Conservation (phyloP, 2,888 invertebrate genomes). For the Drosophila paramelanica region DNA sequence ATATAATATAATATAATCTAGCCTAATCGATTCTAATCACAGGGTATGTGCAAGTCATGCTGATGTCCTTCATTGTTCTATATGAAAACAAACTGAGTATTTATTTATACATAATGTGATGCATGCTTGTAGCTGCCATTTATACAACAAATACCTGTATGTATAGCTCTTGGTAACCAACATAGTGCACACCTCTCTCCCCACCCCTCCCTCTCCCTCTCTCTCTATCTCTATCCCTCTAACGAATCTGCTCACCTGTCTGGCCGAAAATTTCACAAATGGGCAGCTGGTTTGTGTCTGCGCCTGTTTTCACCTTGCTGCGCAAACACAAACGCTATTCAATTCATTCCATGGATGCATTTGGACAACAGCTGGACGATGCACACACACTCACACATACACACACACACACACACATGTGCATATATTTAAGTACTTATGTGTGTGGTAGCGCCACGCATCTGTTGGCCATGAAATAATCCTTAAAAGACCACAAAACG, state of each 20-base stretch:
- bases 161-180: neutral
- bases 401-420: conserved; percentile 2
- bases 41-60: too few species aligned
- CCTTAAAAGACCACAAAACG: conserved; percentile 80
- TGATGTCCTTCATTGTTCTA: too few species aligned
- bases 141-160: conserved; percentile 2
- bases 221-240: too few species aligned
- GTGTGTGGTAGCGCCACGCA: conserved; percentile 26
- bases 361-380: conserved; percentile 54
- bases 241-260: conserved; percentile 17
- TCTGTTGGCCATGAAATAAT: conserved; percentile 77
- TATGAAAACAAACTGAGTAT: neutral
- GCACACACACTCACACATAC: conserved; percentile 19
- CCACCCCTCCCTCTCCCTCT: neutral
- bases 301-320: conserved; percentile 73
- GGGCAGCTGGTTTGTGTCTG: conserved; percentile 35
- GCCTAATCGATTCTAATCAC: too few species aligned
- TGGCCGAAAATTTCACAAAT: conserved; percentile 31
- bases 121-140: conserved; percentile 27
- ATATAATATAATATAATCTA: too few species aligned
- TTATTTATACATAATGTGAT: conserved; percentile 44
- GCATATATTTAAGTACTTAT: conserved; percentile 19
- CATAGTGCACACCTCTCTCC: neutral
- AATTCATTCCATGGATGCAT: conserved; percentile 75
- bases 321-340: conserved; percentile 73